A percentile compares a stretch with the other conserved stretches of the same genome.
phyloP scores from a whole-genome alignment of 2,113 vertebrate genomes.

The Dunckerocampus dactyliophorus region DNA sequence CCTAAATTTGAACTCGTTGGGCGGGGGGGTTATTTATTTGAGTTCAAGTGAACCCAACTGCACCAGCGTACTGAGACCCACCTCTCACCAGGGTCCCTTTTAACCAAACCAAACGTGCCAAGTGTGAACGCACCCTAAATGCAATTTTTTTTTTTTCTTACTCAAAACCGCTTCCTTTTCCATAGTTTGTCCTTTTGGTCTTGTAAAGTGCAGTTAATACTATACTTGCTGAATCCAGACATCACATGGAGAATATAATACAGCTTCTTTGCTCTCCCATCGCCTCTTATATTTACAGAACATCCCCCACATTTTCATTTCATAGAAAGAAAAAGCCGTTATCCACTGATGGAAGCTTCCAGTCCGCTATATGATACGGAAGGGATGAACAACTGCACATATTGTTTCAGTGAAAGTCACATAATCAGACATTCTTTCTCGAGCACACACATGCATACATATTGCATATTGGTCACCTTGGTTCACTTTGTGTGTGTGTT shows the following conservation, averaged over 20 bases:
- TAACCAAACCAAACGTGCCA: too few species aligned
- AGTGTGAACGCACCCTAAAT: too few species aligned
- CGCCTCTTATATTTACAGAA: constrained; percentile 54
- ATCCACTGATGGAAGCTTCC: constrained; percentile 59
- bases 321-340: constrained; percentile 67
- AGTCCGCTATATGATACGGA: constrained; percentile 50
- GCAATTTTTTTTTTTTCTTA: constrained; percentile 2
- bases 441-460: constrained; percentile 55
- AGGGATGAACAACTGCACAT: constrained; percentile 39
- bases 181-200: constrained; percentile 71
- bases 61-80: too few species aligned
- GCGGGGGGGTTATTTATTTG: too few species aligned
- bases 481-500: constrained; percentile 10
- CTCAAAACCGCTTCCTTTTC: constrained; percentile 28
- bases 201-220: constrained; percentile 77
- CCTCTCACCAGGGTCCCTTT: too few species aligned
- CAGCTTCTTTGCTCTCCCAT: constrained; percentile 45
- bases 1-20: too few species aligned
- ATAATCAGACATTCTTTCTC: constrained; percentile 26
- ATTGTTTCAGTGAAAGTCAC: constrained; percentile 49
- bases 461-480: constrained; percentile 63
- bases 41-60: too few species aligned
- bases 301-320: constrained; percentile 63
- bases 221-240: constrained; percentile 61
- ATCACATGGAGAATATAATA: constrained; percentile 63